Percentiles rank a stretch among this genome's conserved stretches.
Evolutionary conservation across 92 coral and sea anemone species (phyloP).

Genomic region (Galaxea fascicularis): DNA sequence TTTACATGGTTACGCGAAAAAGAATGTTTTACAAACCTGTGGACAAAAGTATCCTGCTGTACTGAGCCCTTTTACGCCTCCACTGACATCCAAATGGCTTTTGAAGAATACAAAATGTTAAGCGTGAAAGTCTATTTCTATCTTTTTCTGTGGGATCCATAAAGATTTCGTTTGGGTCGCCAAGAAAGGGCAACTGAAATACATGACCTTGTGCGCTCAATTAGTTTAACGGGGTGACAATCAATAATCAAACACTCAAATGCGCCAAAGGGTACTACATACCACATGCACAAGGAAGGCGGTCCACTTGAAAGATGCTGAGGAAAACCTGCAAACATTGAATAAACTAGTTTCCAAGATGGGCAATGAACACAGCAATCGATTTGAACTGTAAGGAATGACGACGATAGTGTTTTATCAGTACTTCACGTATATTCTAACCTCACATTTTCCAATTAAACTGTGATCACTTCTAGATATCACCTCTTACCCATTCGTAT

Average conservation of each 20-base stretch:
- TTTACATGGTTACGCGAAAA: background rate
- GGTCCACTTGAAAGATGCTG: constrained; percentile 96
- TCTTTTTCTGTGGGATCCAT: too few relatives aligned
- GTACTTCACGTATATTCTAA: background rate
- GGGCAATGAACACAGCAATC: too few relatives aligned
- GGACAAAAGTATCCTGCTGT: constrained; percentile 96
- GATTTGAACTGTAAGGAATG: too few relatives aligned
- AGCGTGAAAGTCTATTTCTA: background rate
- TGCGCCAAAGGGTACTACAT: background rate
- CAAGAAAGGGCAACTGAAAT: too few relatives aligned
- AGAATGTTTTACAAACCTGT: constrained; percentile 69
- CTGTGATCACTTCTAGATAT: too few relatives aligned
- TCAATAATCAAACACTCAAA: background rate
- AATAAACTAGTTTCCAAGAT: background rate
- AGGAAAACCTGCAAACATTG: constrained; percentile 86
- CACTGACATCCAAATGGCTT: constrained; percentile 85
- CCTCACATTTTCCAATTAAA: too few relatives aligned
- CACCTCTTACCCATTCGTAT: constrained; percentile 90
- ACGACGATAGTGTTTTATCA: background rate
- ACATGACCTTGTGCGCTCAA: background rate
- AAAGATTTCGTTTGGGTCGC: too few relatives aligned
- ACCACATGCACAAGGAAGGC: constrained; percentile 98
- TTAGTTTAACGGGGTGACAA: background rate
- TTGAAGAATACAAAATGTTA: background rate
- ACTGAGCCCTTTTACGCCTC: constrained; percentile 70